Evolutionary conservation across 1,140 invertebrate genomes (phyloP), one percentile per base, ranked within the genome.

Genomic region (Drosophila sucinea): DNA sequence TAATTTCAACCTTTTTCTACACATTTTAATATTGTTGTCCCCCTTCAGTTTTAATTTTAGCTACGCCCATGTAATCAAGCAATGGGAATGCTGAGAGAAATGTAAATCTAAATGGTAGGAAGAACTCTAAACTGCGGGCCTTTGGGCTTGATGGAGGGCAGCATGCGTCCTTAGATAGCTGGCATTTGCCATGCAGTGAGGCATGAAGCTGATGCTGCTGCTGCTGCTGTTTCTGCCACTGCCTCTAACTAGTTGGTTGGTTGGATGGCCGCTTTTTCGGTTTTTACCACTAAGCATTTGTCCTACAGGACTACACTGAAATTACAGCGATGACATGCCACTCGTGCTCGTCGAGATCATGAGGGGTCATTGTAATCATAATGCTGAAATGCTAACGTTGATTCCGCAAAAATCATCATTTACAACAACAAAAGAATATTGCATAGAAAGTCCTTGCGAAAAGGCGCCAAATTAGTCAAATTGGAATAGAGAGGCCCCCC

Each of bases 331-430:
- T 38, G 35, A 38, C 35, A 8, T 38, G 35, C 23, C 44, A 27
- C 54, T 47, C 35, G 63, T 79, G 76, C 71, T 86, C 75, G 71
- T 67, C 73, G 67, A 71, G 83, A 86, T 86, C 83, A 87, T 86
- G 76, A 17, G 82, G 83, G 82, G 82, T 86, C 82, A 84, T 81
- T 85, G 82, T 85, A 85, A 85, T 85, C 82, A 81, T 84, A 85
- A 84, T 69, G 76, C 81, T 60, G 40, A 54, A 60, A 47, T 38
- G 3, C 10, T 10, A 81, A 67, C 41, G 62, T 41, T 56, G 55
- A 29, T 11, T 8, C 10, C 40, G 44, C 56, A 70, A 56, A 63
- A 67, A 77, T 17, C 79, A 84, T 4, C 1, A 38, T 38, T 38
- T 38, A 80, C 54, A 57, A 54, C 58, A 29, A 17, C 66, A 64